Evolutionary conservation across 2,888 invertebrate genomes (phyloP), one percentile per base, ranked within the genome.

Genomic region (Mesorhabditis belari): DNA sequence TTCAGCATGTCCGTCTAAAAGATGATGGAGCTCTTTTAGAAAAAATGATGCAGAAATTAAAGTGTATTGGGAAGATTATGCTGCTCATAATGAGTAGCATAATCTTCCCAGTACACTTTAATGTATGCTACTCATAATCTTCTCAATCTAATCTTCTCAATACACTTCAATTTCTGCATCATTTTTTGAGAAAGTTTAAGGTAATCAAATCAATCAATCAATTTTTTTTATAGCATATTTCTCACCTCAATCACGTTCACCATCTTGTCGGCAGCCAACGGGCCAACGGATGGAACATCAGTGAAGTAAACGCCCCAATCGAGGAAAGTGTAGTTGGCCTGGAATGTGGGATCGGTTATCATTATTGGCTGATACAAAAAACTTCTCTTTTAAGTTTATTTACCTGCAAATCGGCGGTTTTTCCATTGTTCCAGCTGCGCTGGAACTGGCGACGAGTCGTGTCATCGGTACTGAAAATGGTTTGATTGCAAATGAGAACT

Each of bases 241-340:
- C n/a, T n/a, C n/a, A n/a, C n/a, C 44, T 35, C 44, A n/a, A 35
- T 35, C 12, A 35, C n/a, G 44, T 35, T 35, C 12, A 35, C 44
- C 44, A 35, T 35, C 44, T 35, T 35, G 44, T 35, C 44, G 44
- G 44, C 44, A 2, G 44, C 44, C 12, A 35, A n/a, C n/a, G 44
- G 12, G n/a, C 44, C 44, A 23, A 21, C 19, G 21, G 51, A n/a
- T 21, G 51, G 51, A 6, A 27, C 63, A 49, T 66, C 61, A 17
- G 50, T 49, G 21, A 59, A n/a, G 28, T 65, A 67, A 2, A 58
- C 55, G 27, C 25, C n/a, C 67, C 67, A 67, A n/a, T 70, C 62
- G 49, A 70, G 17, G 65, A 68, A 66, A 0, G 62, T 49, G 24
- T 63, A 66, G 0, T 23, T 25, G 4, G n/a, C 49, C n/a, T n/a